Conservation (phyloP, 2,113 vertebrate species). For the Pseudorhombus dupliciocellatus region DNA sequence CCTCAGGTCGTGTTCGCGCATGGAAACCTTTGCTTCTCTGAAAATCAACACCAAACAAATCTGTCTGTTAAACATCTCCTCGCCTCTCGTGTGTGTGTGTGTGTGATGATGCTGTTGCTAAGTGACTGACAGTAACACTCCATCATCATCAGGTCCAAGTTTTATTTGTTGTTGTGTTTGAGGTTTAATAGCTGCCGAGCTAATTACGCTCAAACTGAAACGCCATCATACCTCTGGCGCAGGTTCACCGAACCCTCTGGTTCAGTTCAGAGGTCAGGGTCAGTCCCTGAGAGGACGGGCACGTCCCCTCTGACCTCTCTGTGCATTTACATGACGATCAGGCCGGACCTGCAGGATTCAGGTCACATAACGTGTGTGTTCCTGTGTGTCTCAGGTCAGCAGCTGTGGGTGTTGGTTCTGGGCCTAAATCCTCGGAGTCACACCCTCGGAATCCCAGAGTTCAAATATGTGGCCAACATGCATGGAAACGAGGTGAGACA, state of each 20-base stretch:
- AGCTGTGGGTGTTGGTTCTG: slow-evolving; percentile 90
- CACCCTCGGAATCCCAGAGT: slow-evolving; percentile 89
- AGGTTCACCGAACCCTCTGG: too few species aligned
- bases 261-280: too few species aligned
- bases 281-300: too few species aligned
- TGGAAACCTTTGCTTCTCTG: slow-evolving; percentile 3
- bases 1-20: neutral
- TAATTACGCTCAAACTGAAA: too few species aligned
- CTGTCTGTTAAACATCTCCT: too few species aligned
- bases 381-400: slow-evolving; percentile 82
- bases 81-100: neutral
- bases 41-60: neutral
- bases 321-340: too few species aligned
- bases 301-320: too few species aligned
- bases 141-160: neutral
- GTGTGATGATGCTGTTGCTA: neutral
- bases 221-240: too few species aligned
- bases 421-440: slow-evolving; percentile 85
- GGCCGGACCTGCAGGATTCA: too few species aligned
- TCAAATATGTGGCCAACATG: slow-evolving; percentile 95
- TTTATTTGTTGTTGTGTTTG: neutral
- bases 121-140: neutral
- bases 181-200: too few species aligned
- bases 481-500: slow-evolving; percentile 92
- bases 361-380: too few species aligned